These are phyloP conservation scores for Phrynocephalus guinanensis DNA, from an alignment of 2,797 vertebrate genomes.

Conservation along the genomic window DNA sequence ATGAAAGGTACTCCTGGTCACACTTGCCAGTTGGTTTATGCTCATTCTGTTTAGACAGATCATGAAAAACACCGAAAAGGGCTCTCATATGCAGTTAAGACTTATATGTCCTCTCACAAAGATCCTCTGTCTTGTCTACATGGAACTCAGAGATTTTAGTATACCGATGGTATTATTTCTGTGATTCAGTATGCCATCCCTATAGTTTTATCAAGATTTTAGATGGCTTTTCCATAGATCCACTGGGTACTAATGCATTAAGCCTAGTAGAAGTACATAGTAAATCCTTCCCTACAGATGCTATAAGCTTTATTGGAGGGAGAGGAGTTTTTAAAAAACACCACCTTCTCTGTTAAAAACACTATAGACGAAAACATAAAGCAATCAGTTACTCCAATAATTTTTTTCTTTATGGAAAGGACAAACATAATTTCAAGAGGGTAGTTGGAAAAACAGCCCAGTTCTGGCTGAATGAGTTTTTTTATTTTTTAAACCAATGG, in stretches of 20 bases:
- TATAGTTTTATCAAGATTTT: slow-evolving; percentile 5
- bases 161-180: background rate
- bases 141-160: background rate
- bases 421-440: background rate
- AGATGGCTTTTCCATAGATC: slow-evolving; percentile 10
- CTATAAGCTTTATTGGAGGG: background rate
- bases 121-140: background rate
- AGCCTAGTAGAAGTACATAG: slow-evolving; percentile 14
- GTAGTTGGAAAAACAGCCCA: slow-evolving; percentile 14
- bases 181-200: background rate
- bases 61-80: background rate
- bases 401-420: background rate
- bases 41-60: background rate
- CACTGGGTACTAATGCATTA: slow-evolving; percentile 3
- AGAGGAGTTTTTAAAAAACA: rapidly evolving
- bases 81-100: background rate
- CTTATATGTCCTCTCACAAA: background rate
- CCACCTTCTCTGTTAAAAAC: background rate
- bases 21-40: background rate
- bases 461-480: slow-evolving; percentile 34
- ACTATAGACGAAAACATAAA: background rate
- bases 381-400: slow-evolving; percentile 23
- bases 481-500: slow-evolving; percentile 25
- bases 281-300: background rate
- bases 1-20: background rate